Percentiles rank a stretch among this genome's conserved stretches.
Evolutionary conservation across 2,888 invertebrate genomes (phyloP).

Genomic region (Electrophaes corylata): DNA sequence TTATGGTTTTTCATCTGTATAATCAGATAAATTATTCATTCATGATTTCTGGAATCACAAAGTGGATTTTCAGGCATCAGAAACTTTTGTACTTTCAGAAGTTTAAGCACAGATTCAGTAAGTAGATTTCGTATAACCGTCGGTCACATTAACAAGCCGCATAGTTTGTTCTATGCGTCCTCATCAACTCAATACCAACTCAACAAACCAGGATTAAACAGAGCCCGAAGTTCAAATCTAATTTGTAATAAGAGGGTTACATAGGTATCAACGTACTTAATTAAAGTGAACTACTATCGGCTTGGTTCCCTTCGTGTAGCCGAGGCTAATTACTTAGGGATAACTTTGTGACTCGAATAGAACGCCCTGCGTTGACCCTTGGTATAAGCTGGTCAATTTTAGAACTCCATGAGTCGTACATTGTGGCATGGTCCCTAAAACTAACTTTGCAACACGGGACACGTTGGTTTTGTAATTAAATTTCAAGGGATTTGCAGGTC

Average conservation of each 20-base stretch:
- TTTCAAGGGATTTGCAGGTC: conserved; percentile 26
- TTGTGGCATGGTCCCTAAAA: conserved; percentile 10
- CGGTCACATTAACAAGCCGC: conserved; percentile 11
- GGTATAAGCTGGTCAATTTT: conserved; percentile 32
- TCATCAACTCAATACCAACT: conserved; percentile 24
- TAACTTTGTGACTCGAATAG: conserved; percentile 36
- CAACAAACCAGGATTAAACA: conserved; percentile 40
- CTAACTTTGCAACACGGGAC: conserved; percentile 17
- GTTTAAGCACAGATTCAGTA: not conserved
- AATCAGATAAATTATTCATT: not conserved
- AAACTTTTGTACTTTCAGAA: conserved; percentile 1
- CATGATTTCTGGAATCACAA: not conserved
- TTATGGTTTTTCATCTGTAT: not conserved
- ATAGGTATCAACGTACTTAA: conserved; percentile 45
- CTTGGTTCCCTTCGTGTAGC: conserved; percentile 32
- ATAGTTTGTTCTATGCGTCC: conserved; percentile 14
- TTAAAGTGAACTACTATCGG: conserved; percentile 45
- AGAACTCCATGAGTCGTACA: conserved; percentile 21
- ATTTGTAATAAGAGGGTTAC: conserved; percentile 46
- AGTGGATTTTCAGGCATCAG: not conserved
- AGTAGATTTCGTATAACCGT: not conserved
- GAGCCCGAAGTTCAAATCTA: conserved; percentile 42
- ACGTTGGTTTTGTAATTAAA: conserved; percentile 22
- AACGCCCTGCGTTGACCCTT: conserved; percentile 30
- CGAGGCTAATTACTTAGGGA: conserved; percentile 40